Base-by-base conservation (phyloP, 2,113 vertebrate species). In the Barbus barbus region DNA sequence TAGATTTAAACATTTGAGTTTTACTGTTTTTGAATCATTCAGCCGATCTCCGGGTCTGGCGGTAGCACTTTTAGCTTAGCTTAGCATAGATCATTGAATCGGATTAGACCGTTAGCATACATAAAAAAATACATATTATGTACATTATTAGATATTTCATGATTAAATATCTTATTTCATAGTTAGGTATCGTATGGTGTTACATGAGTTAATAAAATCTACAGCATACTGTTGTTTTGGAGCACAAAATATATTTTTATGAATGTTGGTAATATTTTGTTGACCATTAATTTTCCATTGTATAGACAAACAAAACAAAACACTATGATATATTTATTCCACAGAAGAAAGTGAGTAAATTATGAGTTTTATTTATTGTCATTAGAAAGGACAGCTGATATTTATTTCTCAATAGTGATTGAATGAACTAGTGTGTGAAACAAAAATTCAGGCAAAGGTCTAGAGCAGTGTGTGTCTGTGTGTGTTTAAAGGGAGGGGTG, bases 381-480 rank as follows among this genome's bases (percentile, higher is more conserved):
- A 31, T 65, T 31, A 31, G 61, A 65, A 31, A 18, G 24, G 60
- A 28, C 60, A 6, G 28, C 28, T 65, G 28, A 18, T 65, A 65
- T 69, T 69, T 69, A 67, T 31, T 36, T 46, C 38, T 71, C 20
- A 38, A 22, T 5, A 71, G 18, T 71, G 67, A 20, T 71, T 38
- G 18, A 16, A 48, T 48, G 14, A 71, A 71, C n/a, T 65, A 65
- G 28, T 65, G 61, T 33, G 14, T 33, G 18, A 33, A 58, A 48
- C 13, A 1, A 16, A 48, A 48, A 48, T 48, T 16, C 46, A 48
- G 46, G 46, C 46, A 73, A 81, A 51, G 61, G 38, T 53, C 33
- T 8, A 24, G 71, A 90, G 89, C 88, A 90, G 60, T 77, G 71
- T 72, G 53, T 69, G 44, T n/a, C n/a, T 13, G 9, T 46, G 28